Evolutionary conservation across 2,113 vertebrate genomes (phyloP), one percentile per base, ranked within the genome.

Genomic region (Passer domesticus): DNA sequence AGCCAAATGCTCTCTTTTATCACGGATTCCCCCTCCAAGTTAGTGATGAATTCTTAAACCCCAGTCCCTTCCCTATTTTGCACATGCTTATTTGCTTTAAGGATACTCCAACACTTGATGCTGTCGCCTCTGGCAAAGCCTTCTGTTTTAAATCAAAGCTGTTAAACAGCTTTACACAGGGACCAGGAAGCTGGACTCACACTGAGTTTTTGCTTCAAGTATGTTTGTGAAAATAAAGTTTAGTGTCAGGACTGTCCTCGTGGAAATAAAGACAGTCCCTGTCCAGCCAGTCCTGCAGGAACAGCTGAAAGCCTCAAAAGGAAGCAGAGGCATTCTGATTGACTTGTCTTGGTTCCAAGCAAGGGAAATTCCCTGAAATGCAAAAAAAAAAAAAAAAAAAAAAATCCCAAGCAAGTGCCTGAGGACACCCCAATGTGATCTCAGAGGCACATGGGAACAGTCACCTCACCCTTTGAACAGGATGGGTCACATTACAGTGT

Each of bases 101-200:
- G 72, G 83, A 49, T 30, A 53, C 62, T 79, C 84, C 0, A 0
- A 59, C 89, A 53, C 74, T 82, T 58, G 6, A 66, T 50, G 89
- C 87, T 79, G 21, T 91, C 2, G 13, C 92, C 91, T 82, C 56
- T 0, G 3, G 91, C 77, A 72, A 89, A 96, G 46, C 83, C 91
- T 92, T 93, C 90, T 94, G 93, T 79, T 95, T 79, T 64, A 87
- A 91, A 89, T 94, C 93, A 95, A 94, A 95, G 89, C 74, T 92
- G 83, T 79, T 96, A 89, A 95, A 82, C 19, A 66, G 76, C 33
- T 89, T 78, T 70, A 67, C 39, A 69, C 18, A 28, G 55, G 55
- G 53, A 41, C 64, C 35, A 55, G 27, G 10, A 83, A 77, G 88
- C 5, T 66, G 62, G 55, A 35, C 35, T 88, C 63, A 24, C 78